Base-by-base conservation (phyloP, 2,888 invertebrate genomes). In the Amaurobius ferox region DNA sequence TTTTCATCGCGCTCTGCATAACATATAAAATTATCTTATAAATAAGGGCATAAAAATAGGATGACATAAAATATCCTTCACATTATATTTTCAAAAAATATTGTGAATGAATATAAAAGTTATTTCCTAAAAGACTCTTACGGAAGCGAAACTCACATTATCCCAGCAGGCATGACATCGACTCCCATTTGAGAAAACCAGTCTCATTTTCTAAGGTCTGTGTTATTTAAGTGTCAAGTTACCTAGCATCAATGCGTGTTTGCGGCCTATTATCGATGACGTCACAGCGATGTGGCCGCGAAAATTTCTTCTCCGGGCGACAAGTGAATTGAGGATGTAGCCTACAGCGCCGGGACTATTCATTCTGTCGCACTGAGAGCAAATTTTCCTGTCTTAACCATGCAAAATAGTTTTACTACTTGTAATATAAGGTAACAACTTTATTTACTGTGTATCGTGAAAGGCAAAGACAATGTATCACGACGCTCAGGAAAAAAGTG, bases 191-290 rank as follows among this genome's bases (percentile, higher is more conserved):
- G 13, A 1, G 44, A 44, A 44, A 44, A 44, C 16, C 9, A 44
- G 44, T 16, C 9, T n/a, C n/a, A n/a, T n/a, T n/a, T n/a, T n/a
- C n/a, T 44, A 5, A 16, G 44, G 44, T 16, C 16, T 16, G 44
- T 44, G 44, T 9, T 16, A 44, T 44, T 44, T 44, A 44, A 44
- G 44, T 44, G 44, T 44, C 44, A 44, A 44, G 44, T 44, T 44
- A 44, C 44, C 6, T 44, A 44, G 44, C 16, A 13, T 44, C 6
- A 2, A 16, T 44, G 44, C 44, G 44, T 44, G 44, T 44, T 44
- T 44, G 44, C 16, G 44, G 44, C 44, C 44, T 44, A 44, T 44
- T 44, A 44, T 44, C 44, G 6, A 16, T 44, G 44, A 44, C 44
- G 44, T 44, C 44, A 16, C 9, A 2, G 16, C 2, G 2, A 5